These are phyloP conservation scores for Indri indri DNA, from an alignment of 2,113 vertebrate species.

Conservation along the genomic window DNA sequence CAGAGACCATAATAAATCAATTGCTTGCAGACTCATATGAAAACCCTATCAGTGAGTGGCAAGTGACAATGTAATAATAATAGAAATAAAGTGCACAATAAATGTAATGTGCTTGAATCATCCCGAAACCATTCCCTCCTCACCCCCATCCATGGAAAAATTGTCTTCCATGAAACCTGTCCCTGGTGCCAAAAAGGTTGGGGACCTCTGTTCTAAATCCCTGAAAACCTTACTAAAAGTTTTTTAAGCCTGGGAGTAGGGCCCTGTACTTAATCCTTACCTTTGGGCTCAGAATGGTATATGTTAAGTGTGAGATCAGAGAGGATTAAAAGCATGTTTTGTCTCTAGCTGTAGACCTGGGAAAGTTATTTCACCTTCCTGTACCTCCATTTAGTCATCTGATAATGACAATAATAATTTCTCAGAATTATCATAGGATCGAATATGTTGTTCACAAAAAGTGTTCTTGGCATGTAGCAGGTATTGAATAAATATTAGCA, in stretches of 20 bases:
- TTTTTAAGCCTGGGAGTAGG: not conserved
- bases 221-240: not conserved
- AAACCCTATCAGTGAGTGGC: too few species aligned
- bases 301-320: not conserved
- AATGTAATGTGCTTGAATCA: too few species aligned
- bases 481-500: not conserved
- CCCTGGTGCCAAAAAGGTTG: too few species aligned
- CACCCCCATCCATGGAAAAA: too few species aligned
- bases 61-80: too few species aligned
- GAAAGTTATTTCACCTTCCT: not conserved
- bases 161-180: too few species aligned
- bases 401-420: not conserved
- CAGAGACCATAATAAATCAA: too few species aligned
- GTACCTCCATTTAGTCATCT: not conserved
- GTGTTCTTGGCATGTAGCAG: too few species aligned
- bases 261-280: not conserved
- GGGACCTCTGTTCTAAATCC: too few species aligned
- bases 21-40: too few species aligned
- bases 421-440: not conserved
- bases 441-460: not conserved
- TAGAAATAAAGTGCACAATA: too few species aligned
- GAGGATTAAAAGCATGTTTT: not conserved
- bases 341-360: not conserved
- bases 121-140: too few species aligned
- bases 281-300: not conserved